Evolutionary conservation across 2,797 vertebrate species (phyloP), one percentile per base, ranked within the genome.

Genomic region (Anas capensis): DNA sequence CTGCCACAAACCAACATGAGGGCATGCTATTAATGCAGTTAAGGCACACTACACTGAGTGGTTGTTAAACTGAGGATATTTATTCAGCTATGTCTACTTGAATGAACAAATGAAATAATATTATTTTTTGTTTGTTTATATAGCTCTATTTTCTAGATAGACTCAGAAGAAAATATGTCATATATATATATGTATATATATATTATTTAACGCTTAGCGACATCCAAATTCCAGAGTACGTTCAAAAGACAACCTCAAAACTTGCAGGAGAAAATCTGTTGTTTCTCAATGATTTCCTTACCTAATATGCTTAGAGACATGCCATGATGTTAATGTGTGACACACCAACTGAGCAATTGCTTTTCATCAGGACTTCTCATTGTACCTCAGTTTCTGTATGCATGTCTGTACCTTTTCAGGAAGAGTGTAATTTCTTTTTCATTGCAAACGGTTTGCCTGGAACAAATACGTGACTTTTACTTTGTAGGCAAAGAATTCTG

Each of bases 381-480:
- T 70, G 86, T 29, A 88, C 36, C 24, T 73, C 56, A 46, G 18
- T 49, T 85, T 64, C 79, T 75, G 61, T 65, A 33, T 10, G 17
- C 48, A 12, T 18, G 48, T 29, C 60, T 64, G 18, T 36, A 66
- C 15, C 33, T 93, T 49, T 56, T 80, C 71, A 75, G 48, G 53
- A 92, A 73, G 51, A 42, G 33, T 69, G 1, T 42, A 58, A 82
- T 65, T 80, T 65, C 76, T 46, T 85, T 93, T 92, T 76, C 54
- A 76, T 56, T 79, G 77, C 80, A 68, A 86, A 86, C 79, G n/a
- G 38, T 79, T 72, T 80, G 80, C 64, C 64, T 86, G 26, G 70
- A 38, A 70, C 73, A 84, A 93, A 95, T 66, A 86, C 16, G 38
- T 64, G 77, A 89, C 91, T 91, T 54, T 68, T 75, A 76, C 90